Evolutionary conservation across 2,888 invertebrate species (phyloP).

Genomic region (Cephonodes hylas): DNA sequence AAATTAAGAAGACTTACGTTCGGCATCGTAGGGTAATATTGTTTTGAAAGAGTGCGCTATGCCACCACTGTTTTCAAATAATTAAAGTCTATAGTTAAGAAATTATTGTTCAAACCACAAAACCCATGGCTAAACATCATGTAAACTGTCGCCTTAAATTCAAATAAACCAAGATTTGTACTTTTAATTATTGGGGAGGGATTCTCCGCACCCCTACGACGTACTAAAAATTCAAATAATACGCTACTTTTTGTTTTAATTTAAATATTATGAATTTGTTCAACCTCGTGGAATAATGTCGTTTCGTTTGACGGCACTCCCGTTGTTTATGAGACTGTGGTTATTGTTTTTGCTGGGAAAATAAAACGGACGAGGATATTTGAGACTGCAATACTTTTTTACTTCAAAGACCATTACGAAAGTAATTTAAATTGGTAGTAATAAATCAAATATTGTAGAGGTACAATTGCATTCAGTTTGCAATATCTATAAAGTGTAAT

Average conservation of each 20-base stretch:
- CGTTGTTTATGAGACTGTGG: not conserved
- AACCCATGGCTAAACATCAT: conserved; percentile 1
- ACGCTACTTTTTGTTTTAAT: conserved; percentile 7
- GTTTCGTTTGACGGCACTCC: not conserved
- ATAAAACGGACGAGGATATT: not conserved
- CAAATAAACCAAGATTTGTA: conserved; percentile 1
- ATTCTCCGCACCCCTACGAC: not conserved
- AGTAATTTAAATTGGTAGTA: too few species aligned
- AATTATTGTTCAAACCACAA: not conserved
- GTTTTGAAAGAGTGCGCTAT: too few species aligned
- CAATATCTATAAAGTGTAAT: too few species aligned
- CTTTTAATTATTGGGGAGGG: conserved; percentile 12
- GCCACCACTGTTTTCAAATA: too few species aligned
- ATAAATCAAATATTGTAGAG: too few species aligned
- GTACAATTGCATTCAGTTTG: too few species aligned
- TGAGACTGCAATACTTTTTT: not conserved
- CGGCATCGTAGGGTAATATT: too few species aligned
- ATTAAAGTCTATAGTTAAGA: too few species aligned
- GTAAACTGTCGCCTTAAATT: conserved; percentile 10
- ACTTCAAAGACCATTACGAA: not conserved
- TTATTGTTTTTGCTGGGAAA: not conserved
- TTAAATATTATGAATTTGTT: conserved; percentile 15
- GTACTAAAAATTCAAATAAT: conserved; percentile 3
- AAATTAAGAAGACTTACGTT: too few species aligned
- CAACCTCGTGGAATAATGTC: conserved; percentile 13